Base-by-base conservation (phyloP, 2,797 vertebrate species). In the Buceros bicornis region DNA sequence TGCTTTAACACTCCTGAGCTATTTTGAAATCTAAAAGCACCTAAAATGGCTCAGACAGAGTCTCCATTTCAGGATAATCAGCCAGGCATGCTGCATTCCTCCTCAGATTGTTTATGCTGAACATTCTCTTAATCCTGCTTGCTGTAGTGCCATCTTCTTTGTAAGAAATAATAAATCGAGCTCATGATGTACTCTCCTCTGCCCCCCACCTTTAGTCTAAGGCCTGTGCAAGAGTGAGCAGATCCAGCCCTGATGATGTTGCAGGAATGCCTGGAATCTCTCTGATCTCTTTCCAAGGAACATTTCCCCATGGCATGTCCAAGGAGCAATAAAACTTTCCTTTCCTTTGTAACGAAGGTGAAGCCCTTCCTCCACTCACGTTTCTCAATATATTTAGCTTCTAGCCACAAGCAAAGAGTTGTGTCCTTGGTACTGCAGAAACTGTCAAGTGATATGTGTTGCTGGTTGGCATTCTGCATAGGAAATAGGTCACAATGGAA, bases 231-330 rank as follows among this genome's bases (percentile, higher is more conserved):
- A 78, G 64, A 73, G 47, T 16, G 69, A 96, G 82, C 94, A 94
- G 60, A 83, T 5, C 35, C 82, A 77, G 65, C 77, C 16, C 0
- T 19, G 15, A 64, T 24, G 87, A 17, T 26, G 90, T 19, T 16
- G 31, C 20, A 79, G 81, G 61, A 96, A 97, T 87, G 53, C 29
- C 25, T 85, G 94, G 91, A 97, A 94, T 97, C 73, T 78, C 87
- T 93, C 28, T 91, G 83, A 90, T 95, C 48, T 71, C 6, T 67
- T 94, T 97, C 97, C 95, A 95, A 76, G 82, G 93, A 95, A 62
- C 53, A 24, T 90, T 92, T 91, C 94, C 71, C 67, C 26, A 26
- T 16, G 64, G 67, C 60, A 57, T 33, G 56, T 66, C 82, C 82
- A 50, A 35, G 0, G 6, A 72, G 40, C 56, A 74, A 51, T 69